Evolutionary conservation across 2,797 vertebrate species (phyloP), one percentile per base, ranked within the genome.

Genomic region (Sebastes ruberrimus): DNA sequence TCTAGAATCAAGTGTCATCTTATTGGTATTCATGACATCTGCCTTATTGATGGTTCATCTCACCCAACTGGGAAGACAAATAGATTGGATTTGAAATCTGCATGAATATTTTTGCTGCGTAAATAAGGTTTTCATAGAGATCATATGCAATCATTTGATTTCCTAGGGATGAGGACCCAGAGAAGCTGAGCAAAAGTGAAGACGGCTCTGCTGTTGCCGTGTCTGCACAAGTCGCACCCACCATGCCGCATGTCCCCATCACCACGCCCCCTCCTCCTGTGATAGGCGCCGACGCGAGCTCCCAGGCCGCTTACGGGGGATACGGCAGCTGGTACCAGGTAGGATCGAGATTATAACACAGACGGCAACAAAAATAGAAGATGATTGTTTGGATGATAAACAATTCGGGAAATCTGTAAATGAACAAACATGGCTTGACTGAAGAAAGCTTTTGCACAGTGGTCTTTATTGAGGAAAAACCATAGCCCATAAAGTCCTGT

Each of bases 271-370:
- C 95, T 46, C 94, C 95, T 5, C 83, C 94, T 10, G 84, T 95
- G 85, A 89, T 94, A 90, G 94, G 92, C 4, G 28, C 88, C 0
- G 96, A 97, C 62, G 75, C 83, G 74, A 95, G 80, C 5, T 53
- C 85, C 23, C 92, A 88, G 27, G 16, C 88, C 0, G 83, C 89
- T 1, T 96, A 96, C 22, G 95, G 93, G 22, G 92, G 83, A 49
- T 97, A 96, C 82, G 71, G 84, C 83, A 95, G 77, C 89, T 97
- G 96, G 96, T 96, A 96, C 87, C 96, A 97, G 96, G 96, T 97
- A 83, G 11, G 59, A 2, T 10, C 9, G 3, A 80, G 20, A 55
- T 64, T 32, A 56, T 1, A 16, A 33, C 5, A n/a, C 8, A 22
- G n/a, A 22, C 2, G 1, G 18, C 5, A 3, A 7, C 0, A 14